Conservation (phyloP, 1,140 invertebrate species). For the Drosophila paulistorum region DNA sequence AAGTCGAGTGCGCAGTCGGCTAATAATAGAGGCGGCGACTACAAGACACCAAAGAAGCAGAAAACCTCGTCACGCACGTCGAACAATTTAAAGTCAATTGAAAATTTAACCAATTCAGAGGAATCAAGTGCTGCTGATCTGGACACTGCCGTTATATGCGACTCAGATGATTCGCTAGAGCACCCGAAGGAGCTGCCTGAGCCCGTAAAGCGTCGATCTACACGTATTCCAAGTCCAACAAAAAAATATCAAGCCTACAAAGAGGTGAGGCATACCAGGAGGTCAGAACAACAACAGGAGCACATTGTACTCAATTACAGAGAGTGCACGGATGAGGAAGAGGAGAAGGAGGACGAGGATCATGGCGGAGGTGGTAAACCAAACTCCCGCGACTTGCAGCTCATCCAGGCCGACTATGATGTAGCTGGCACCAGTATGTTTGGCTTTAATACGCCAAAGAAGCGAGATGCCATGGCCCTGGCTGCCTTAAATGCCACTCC, state of each 20-base stretch:
- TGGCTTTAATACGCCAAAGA: slow-evolving; percentile 84
- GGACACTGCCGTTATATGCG: slow-evolving; percentile 19
- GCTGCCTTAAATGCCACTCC: slow-evolving; percentile 74
- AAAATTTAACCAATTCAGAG: slow-evolving; percentile 47
- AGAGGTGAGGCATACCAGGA: neutral
- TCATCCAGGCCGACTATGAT: slow-evolving; percentile 82
- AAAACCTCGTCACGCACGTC: slow-evolving; percentile 13
- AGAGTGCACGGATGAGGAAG: slow-evolving; percentile 44
- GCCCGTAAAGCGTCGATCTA: slow-evolving; percentile 49
- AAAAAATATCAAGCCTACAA: slow-evolving; percentile 65
- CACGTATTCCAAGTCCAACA: slow-evolving; percentile 61
- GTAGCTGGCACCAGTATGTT: slow-evolving; percentile 84
- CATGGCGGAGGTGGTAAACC: slow-evolving; percentile 37
- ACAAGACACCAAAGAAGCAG: slow-evolving; percentile 61
- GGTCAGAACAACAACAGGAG: slow-evolving; percentile 21
- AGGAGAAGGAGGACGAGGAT: slow-evolving; percentile 25
- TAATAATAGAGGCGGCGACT: slow-evolving; percentile 18
- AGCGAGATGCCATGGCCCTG: slow-evolving; percentile 83
- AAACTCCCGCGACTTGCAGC: slow-evolving; percentile 51
- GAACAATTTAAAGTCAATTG: slow-evolving; percentile 41
- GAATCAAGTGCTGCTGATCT: slow-evolving; percentile 40
- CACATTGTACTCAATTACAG: slow-evolving; percentile 37
- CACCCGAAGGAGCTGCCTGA: neutral
- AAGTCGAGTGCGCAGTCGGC: neutral
- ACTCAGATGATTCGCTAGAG: neutral